Conservation (phyloP, 2,113 vertebrate genomes). For the Silurus asotus region DNA sequence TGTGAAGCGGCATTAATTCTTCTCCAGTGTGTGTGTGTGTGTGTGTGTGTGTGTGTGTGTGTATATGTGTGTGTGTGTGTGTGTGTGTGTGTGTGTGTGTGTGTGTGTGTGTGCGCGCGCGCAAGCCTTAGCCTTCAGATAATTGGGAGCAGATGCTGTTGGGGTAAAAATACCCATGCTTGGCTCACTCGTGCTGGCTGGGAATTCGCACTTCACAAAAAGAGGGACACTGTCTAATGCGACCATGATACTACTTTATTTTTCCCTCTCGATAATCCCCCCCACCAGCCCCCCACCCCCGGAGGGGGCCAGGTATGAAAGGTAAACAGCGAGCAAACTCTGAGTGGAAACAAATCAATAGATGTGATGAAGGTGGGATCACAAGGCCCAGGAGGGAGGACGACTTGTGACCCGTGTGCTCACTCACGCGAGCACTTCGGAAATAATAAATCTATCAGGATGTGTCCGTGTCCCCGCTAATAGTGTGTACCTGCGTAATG, state of each 20-base stretch:
- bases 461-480: not conserved
- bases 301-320: constrained; percentile 21
- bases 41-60: constrained; percentile 42
- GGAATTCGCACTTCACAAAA: constrained; percentile 52
- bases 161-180: constrained; percentile 67
- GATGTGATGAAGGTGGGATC: constrained; percentile 18
- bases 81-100: constrained; percentile 56
- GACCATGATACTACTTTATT: constrained; percentile 8
- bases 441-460: not conserved
- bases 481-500: not conserved
- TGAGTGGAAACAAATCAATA: constrained; percentile 23
- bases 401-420: constrained; percentile 5
- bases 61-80: constrained; percentile 39
- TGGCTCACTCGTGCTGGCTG: constrained; percentile 62
- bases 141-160: constrained; percentile 77
- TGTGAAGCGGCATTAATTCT: constrained; percentile 67
- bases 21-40: constrained; percentile 58
- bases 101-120: constrained; percentile 60
- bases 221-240: constrained; percentile 64
- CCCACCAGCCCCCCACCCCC: no score
- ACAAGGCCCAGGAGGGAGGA: constrained; percentile 11
- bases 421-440: constrained; percentile 7
- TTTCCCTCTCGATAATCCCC: no score
- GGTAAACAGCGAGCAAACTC: constrained; percentile 44
- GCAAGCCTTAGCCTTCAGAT: constrained; percentile 69